Evolutionary conservation across 1,140 invertebrate genomes (phyloP).

Genomic region (Diorhabda elongata): DNA sequence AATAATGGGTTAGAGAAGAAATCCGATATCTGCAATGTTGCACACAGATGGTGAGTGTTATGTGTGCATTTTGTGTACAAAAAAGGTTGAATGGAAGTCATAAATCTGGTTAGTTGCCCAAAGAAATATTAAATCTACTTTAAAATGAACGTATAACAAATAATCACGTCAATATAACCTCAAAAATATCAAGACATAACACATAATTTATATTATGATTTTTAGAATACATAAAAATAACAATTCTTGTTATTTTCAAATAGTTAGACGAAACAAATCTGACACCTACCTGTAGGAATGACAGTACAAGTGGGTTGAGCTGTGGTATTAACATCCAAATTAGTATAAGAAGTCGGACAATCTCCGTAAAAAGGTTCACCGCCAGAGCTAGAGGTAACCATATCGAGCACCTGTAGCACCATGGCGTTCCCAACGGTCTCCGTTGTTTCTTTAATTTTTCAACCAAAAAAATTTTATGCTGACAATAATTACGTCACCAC

Average conservation of each 20-base stretch:
- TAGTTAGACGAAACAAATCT: too few species aligned
- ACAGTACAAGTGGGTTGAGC: constrained; percentile 46
- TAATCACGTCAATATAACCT: neutral
- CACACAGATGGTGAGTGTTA: too few species aligned
- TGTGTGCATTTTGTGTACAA: too few species aligned
- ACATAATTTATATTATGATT: neutral
- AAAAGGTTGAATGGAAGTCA: too few species aligned
- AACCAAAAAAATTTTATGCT: constrained; percentile 10
- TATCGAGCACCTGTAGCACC: constrained; percentile 49
- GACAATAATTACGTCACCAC: constrained; percentile 36
- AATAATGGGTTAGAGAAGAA: too few species aligned
- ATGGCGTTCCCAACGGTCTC: constrained; percentile 43
- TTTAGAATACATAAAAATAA: neutral
- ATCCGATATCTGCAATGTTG: too few species aligned
- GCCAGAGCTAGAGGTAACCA: constrained; percentile 35
- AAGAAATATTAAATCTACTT: too few species aligned
- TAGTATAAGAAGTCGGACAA: constrained; percentile 44
- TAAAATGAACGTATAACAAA: too few species aligned
- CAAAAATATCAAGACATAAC: neutral
- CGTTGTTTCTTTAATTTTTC: constrained; percentile 36
- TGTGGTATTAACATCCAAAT: constrained; percentile 45
- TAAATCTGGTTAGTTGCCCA: too few species aligned
- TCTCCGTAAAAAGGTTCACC: constrained; percentile 47
- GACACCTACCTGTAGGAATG: constrained; percentile 40
- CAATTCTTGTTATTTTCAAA: neutral